Percentiles rank a stretch among this genome's conserved stretches.
Conservation (phyloP, 2,113 vertebrate species). For the Nothobranchius furzeri region DNA sequence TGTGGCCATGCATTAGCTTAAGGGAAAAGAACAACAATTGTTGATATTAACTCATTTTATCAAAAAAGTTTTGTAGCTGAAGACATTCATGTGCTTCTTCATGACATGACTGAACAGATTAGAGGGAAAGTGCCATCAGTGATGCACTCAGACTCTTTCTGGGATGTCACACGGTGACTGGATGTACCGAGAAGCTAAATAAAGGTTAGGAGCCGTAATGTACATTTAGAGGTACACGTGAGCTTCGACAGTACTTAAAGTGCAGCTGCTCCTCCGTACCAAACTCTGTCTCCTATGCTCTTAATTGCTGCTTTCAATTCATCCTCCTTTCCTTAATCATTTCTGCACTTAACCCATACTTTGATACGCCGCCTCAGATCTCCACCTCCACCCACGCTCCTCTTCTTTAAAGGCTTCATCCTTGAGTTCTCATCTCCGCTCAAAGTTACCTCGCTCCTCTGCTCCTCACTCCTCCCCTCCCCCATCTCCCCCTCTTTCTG, state of each 20-base stretch:
- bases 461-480: conserved; percentile 13
- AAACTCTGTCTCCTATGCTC: conserved; percentile 23
- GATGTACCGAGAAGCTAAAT: conserved; percentile 13
- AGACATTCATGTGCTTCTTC: too few species aligned
- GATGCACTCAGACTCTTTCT: conserved; percentile 1
- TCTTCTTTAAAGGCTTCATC: conserved; percentile 50
- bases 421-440: conserved; percentile 24
- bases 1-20: too few species aligned
- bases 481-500: conserved; percentile 15
- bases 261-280: conserved; percentile 20
- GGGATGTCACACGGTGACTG: neutral
- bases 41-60: too few species aligned
- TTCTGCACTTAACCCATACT: conserved; percentile 49
- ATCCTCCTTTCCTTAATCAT: conserved; percentile 57
- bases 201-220: conserved; percentile 14
- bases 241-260: conserved; percentile 3
- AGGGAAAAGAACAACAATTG: too few species aligned
- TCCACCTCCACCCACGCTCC: conserved; percentile 44
- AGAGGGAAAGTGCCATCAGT: too few species aligned
- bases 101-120: too few species aligned
- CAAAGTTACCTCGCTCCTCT: conserved; percentile 18
- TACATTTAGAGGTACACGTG: neutral
- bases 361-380: conserved; percentile 59
- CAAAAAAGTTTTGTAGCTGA: neutral
- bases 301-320: conserved; percentile 45